These are phyloP conservation scores for Corythornis madagascariensis DNA, from an alignment of 2,113 vertebrate genomes.

Conservation along the genomic window DNA sequence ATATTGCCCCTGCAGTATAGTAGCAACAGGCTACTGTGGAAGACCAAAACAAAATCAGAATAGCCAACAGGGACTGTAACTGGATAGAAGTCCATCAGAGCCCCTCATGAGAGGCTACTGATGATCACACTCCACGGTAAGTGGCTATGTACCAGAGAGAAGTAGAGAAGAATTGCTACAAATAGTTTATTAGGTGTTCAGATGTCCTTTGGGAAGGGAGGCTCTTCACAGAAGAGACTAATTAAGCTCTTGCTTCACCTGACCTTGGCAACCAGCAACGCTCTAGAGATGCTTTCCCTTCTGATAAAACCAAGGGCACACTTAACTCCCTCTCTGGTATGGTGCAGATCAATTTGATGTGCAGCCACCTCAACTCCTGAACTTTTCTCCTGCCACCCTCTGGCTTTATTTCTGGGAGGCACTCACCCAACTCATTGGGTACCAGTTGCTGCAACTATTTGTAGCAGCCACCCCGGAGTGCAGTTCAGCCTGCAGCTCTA, in stretches of 20 bases:
- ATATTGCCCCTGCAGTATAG: not conserved
- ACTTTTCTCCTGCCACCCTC: not conserved
- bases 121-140: not conserved
- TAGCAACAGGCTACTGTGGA: not conserved
- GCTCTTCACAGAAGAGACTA: not conserved
- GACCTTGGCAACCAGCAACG: not conserved
- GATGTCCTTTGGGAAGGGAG: not conserved
- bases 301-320: not conserved
- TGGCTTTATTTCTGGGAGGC: not conserved
- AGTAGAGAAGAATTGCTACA: not conserved
- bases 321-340: not conserved
- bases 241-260: not conserved
- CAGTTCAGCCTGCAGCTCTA: not conserved
- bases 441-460: not conserved
- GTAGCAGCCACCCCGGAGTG: not conserved
- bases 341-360: not conserved
- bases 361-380: not conserved
- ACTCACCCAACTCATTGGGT: not conserved
- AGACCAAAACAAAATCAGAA: not conserved
- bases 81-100: not conserved
- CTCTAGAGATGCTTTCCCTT: not conserved
- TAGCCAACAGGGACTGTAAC: not conserved
- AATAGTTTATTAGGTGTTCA: not conserved
- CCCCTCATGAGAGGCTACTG: not conserved
- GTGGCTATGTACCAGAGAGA: not conserved